phyloP scores from a whole-genome alignment of 2,797 vertebrate genomes.

The Alauda arvensis region DNA sequence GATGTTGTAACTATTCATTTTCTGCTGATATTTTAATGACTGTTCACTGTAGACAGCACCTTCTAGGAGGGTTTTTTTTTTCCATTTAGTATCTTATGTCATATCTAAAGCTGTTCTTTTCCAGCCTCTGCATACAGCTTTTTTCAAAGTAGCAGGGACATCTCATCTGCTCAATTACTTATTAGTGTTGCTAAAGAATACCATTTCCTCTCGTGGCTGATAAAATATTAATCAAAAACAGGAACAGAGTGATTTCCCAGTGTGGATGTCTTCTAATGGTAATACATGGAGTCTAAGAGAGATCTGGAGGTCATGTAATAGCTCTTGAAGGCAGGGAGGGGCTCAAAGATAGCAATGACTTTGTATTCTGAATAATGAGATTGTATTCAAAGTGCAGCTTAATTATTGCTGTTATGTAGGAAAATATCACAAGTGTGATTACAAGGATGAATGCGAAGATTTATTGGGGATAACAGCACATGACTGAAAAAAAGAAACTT shows the following conservation, averaged over 20 bases:
- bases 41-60: neutral
- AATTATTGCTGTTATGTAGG: neutral
- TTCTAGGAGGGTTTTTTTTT: neutral
- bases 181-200: conserved; percentile 90
- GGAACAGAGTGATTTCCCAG: conserved; percentile 88
- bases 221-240: conserved; percentile 99
- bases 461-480: neutral
- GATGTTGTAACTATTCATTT: neutral
- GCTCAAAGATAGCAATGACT: conserved; percentile 67
- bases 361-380: conserved; percentile 5
- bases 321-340: conserved; percentile 79
- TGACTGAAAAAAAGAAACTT: neutral
- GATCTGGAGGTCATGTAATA: conserved; percentile 86
- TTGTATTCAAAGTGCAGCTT: conserved; percentile 11
- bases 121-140: conserved; percentile 67
- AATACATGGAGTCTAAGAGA: conserved; percentile 82
- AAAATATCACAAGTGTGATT: neutral
- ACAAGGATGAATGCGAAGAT: neutral
- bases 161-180: conserved; percentile 84
- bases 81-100: conserved; percentile 8
- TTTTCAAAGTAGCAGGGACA: conserved; percentile 72
- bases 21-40: neutral
- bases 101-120: conserved; percentile 59
- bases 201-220: conserved; percentile 87
- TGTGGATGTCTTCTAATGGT: conserved; percentile 92